Conservation (phyloP, 23 tunicate genomes). For the Trididemnum nubilum region DNA sequence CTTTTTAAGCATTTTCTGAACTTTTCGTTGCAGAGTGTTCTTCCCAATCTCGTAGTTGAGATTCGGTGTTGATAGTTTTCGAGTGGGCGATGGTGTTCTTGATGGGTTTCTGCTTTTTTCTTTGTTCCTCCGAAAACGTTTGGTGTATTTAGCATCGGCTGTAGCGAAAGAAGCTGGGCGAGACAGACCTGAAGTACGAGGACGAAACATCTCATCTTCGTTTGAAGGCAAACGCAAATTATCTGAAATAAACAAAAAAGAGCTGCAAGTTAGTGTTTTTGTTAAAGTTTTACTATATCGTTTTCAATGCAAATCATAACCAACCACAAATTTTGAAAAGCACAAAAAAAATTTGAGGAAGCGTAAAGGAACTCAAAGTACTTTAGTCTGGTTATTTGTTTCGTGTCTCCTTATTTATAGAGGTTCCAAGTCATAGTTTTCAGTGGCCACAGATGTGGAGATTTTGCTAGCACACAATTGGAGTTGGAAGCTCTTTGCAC, state of each 20-base stretch:
- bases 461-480: too few relatives aligned
- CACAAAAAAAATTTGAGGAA: too few relatives aligned
- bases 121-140: neutral
- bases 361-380: too few relatives aligned
- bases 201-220: constrained; percentile 9
- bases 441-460: too few relatives aligned
- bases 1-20: constrained; percentile 17
- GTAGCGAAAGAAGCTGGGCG: constrained; percentile 5
- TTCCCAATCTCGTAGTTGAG: constrained; percentile 1
- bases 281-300: too few relatives aligned
- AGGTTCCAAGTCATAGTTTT: too few relatives aligned
- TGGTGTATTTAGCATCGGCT: neutral
- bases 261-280: too few relatives aligned
- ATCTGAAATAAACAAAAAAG: neutral
- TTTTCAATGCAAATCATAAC: too few relatives aligned
- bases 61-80: neutral
- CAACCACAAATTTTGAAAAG: too few relatives aligned
- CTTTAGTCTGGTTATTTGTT: too few relatives aligned
- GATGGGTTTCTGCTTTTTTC: neutral
- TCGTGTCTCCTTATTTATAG: too few relatives aligned
- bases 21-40: constrained; percentile 17
- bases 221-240: neutral
- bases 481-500: too few relatives aligned
- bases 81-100: constrained; percentile 1
- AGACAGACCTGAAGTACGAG: neutral